phyloP scores from a whole-genome alignment of 2,797 vertebrate genomes.

The Poeciliopsis paucimaculata region DNA sequence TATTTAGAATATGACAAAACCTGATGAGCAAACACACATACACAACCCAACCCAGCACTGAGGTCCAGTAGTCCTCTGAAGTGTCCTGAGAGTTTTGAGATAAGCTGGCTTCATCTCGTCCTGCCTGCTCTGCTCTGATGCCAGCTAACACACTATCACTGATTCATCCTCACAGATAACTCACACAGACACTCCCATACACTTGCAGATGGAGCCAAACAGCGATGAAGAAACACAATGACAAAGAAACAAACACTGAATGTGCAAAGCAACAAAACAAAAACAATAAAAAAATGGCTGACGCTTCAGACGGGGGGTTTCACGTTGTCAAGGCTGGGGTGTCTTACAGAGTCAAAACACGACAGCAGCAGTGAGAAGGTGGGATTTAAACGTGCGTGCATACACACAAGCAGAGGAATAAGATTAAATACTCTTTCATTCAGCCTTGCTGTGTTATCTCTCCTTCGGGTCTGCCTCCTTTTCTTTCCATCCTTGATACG shows the following conservation, averaged over 20 bases:
- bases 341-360: conserved; percentile 81
- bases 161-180: conserved; percentile 61
- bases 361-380: conserved; percentile 49
- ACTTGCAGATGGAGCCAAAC: conserved; percentile 32
- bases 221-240: conserved; percentile 26
- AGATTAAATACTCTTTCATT: conserved; percentile 67
- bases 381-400: conserved; percentile 50
- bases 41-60: conserved; percentile 1
- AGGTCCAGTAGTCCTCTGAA: conserved; percentile 40
- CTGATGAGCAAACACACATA: conserved; percentile 1
- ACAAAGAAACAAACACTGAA: conserved; percentile 39
- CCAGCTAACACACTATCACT: conserved; percentile 67
- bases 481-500: conserved; percentile 61
- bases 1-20: neutral
- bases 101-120: conserved; percentile 53
- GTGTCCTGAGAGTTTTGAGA: conserved; percentile 48
- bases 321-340: conserved; percentile 62
- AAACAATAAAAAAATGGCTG: conserved; percentile 55
- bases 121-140: conserved; percentile 57
- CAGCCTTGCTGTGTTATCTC: conserved; percentile 59
- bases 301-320: conserved; percentile 31
- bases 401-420: conserved; percentile 8
- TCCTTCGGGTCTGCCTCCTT: conserved; percentile 66
- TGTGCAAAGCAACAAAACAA: conserved; percentile 51
- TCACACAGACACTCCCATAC: conserved; percentile 19